Evolutionary conservation across 2,113 vertebrate species (phyloP).

Genomic region (Melanostigma gelatinosum): DNA sequence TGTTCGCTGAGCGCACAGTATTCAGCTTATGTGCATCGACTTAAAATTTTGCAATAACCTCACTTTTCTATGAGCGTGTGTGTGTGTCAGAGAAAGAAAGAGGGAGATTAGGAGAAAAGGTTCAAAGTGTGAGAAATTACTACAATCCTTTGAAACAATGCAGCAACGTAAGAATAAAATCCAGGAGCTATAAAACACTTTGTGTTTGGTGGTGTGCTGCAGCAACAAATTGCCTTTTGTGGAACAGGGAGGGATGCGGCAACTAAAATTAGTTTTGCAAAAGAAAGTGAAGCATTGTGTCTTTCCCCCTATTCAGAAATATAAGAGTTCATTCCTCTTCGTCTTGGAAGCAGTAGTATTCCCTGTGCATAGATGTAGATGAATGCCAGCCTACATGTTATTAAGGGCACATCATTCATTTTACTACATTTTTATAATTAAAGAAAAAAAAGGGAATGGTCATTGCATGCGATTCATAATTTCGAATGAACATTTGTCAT

Average conservation of each 20-base stretch:
- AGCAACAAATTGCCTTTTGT: constrained; percentile 31
- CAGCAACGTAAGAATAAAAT: constrained; percentile 24
- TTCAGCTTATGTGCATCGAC: constrained; percentile 54
- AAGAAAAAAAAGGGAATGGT: neutral
- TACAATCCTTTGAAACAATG: constrained; percentile 52
- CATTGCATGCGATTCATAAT: neutral
- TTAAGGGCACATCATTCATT: neutral
- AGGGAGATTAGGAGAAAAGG: constrained; percentile 40
- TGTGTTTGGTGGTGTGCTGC: constrained; percentile 4
- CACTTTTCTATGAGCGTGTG: constrained; percentile 12
- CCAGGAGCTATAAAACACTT: constrained; percentile 21
- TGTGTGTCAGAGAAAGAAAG: constrained; percentile 3
- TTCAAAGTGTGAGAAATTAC: constrained; percentile 47
- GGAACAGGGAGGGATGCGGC: neutral
- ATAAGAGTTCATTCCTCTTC: constrained; percentile 12
- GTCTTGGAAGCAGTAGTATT: neutral
- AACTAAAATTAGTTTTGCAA: constrained; percentile 28
- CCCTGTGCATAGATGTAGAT: neutral
- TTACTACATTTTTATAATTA: neutral
- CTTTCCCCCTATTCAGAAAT: neutral
- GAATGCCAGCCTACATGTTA: neutral
- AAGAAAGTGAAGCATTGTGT: constrained; percentile 23
- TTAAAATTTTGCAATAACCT: constrained; percentile 49
- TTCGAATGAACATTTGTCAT: neutral
- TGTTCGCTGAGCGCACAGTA: constrained; percentile 44